Evolutionary conservation across 1,140 invertebrate species (phyloP), one percentile per base, ranked within the genome.

Genomic region (Atopsyche davidsoni): DNA sequence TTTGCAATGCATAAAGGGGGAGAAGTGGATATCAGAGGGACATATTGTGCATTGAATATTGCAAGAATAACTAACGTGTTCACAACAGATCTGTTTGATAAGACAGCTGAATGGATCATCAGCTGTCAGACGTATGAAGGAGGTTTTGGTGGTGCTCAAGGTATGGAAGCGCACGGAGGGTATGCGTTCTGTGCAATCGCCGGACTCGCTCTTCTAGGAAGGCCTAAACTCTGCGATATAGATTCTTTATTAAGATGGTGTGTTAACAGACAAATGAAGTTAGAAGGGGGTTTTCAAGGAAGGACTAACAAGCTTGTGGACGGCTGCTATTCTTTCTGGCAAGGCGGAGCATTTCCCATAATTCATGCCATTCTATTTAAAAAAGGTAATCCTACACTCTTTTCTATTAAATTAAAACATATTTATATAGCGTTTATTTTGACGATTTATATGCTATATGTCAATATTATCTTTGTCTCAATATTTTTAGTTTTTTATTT

Each of bases 321-420:
- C 77, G 88, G 89, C 4, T 99, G 96, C 72, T 99, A 99, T 68
- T 96, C 92, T 2, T 99, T 98, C 75, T 99, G 96, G 96, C 92
- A 96, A 74, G 93, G 92, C 19, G 94, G 86, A 22, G 79, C 84
- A 25, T 92, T 98, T 66, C 89, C 92, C 28, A 73, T 83, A 21
- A 77, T 91, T 4, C 77, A 86, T 55, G 71, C 75, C 25, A 70
- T 79, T 32, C 64, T 87, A 19, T 60, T 63, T 10, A 67, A 68
- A 46, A 63, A 75, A 60, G 74, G 73, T 64, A 68, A 64, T 59
- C 39, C 21, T n/a, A 39, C n/a, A 40, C 3, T 40, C 4, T 23
- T 42, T 34, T 19, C 2, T 9, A 51, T 47, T 35, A 46, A 36
- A 19, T 3, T 19, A 11, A 35, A 36, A 35, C 4, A 9, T 17